Evolutionary conservation across 2,888 invertebrate genomes (phyloP).

Genomic region (Acrobasis suavella): DNA sequence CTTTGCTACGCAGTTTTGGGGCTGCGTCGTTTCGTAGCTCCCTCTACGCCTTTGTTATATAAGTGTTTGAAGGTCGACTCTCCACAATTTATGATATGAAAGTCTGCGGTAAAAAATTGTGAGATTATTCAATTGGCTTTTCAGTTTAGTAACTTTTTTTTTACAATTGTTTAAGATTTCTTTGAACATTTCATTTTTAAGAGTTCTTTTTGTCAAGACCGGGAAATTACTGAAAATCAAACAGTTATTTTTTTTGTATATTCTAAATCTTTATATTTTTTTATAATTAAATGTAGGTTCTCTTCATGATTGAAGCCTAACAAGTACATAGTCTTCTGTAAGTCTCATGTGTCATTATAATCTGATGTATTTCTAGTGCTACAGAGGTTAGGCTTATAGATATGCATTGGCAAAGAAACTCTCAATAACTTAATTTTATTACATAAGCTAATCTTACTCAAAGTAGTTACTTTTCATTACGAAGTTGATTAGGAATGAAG

Average conservation of each 20-base stretch:
- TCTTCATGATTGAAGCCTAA: neutral
- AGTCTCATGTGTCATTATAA: too few species aligned
- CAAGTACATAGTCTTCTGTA: neutral
- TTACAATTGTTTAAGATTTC: neutral
- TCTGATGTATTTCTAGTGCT: too few species aligned
- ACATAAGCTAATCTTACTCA: too few species aligned
- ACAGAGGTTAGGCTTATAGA: too few species aligned
- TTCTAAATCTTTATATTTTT: too few species aligned
- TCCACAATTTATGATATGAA: conserved; percentile 5
- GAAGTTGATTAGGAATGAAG: too few species aligned
- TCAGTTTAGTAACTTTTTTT: neutral
- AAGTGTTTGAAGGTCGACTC: conserved; percentile 11
- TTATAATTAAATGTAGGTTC: too few species aligned
- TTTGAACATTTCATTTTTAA: neutral
- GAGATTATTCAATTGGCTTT: neutral
- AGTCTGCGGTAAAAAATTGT: conserved; percentile 7
- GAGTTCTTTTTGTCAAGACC: neutral
- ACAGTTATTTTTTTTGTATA: too few species aligned
- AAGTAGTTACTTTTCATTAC: too few species aligned
- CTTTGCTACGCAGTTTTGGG: conserved; percentile 25
- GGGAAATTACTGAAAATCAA: too few species aligned
- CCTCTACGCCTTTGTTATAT: conserved; percentile 20
- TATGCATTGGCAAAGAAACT: too few species aligned
- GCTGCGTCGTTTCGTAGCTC: conserved; percentile 27
- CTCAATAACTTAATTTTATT: too few species aligned